Conservation (phyloP, 2,888 invertebrate species). For the Drosophila bunnanda region DNA sequence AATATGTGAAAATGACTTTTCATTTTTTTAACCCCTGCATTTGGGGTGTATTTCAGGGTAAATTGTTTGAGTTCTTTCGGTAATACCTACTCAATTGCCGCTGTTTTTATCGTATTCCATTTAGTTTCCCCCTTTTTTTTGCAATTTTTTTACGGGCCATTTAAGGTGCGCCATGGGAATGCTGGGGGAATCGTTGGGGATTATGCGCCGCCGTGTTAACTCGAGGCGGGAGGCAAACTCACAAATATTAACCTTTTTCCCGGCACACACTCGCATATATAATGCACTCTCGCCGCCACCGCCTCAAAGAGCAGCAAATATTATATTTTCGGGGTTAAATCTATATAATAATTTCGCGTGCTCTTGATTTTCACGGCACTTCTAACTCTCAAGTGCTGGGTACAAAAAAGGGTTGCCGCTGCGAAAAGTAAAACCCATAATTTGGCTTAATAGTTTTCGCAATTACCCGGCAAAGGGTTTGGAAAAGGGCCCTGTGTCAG, state of each 20-base stretch:
- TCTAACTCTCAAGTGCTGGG: constrained; percentile 67
- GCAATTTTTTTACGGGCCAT: constrained; percentile 53
- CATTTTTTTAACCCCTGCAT: constrained; percentile 47
- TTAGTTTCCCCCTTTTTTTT: constrained; percentile 8
- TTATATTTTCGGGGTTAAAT: constrained; percentile 60
- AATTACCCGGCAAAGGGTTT: constrained; percentile 73
- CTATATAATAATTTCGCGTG: constrained; percentile 76
- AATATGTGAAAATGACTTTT: constrained; percentile 63
- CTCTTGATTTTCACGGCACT: constrained; percentile 79
- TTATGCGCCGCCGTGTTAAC: constrained; percentile 42
- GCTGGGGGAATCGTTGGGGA: constrained; percentile 21
- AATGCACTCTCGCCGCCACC: constrained; percentile 13
- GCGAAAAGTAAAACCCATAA: constrained; percentile 82
- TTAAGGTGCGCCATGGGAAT: constrained; percentile 76
- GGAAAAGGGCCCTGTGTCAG: constrained; percentile 23
- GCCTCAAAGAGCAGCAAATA: constrained; percentile 54
- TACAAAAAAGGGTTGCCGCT: constrained; percentile 50
- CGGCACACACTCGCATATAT: not conserved
- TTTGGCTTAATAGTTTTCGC: constrained; percentile 82
- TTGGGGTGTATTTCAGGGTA: constrained; percentile 28
- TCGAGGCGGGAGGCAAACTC: constrained; percentile 46
- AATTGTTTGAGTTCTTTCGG: constrained; percentile 24
- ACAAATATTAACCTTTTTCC: constrained; percentile 74
- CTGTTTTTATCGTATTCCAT: constrained; percentile 8
- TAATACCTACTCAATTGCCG: constrained; percentile 56